These are phyloP conservation scores for Oceanodroma leucorhoa DNA, from an alignment of 2,797 vertebrate genomes.

Conservation along the genomic window DNA sequence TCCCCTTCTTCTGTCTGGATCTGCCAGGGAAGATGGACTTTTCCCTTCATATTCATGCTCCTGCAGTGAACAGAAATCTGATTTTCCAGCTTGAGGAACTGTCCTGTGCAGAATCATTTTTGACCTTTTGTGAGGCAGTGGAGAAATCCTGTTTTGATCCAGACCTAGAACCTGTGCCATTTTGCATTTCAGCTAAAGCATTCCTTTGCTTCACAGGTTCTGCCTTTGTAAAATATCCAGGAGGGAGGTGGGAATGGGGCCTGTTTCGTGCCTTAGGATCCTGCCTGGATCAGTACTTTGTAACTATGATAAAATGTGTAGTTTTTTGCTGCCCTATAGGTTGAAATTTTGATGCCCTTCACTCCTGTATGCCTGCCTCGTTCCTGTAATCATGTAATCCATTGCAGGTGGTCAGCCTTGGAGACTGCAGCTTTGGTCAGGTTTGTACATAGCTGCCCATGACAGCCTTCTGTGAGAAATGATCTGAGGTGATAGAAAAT, in stretches of 20 bases:
- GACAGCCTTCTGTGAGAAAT: background rate
- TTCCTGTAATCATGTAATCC: background rate
- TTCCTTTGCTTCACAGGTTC: background rate
- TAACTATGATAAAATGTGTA: background rate
- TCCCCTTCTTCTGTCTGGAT: background rate
- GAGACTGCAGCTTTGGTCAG: background rate
- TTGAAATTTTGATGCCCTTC: background rate
- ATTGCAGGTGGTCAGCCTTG: background rate
- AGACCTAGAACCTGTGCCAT: background rate
- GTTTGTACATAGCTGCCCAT: background rate
- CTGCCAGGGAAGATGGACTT: background rate
- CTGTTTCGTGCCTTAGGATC: background rate
- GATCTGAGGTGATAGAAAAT: background rate
- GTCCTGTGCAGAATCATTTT: background rate
- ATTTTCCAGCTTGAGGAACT: background rate
- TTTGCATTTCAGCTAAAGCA: rapidly evolving
- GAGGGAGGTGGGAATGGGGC: background rate
- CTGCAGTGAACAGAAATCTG: background rate
- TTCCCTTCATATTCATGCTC: background rate
- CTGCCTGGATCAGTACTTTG: background rate
- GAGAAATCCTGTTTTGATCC: background rate
- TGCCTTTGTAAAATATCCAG: background rate
- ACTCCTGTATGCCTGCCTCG: rapidly evolving
- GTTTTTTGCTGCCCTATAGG: rapidly evolving
- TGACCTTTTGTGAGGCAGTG: background rate